Base-by-base conservation (phyloP, 2,113 vertebrate genomes). In the Oreochromis niloticus region DNA sequence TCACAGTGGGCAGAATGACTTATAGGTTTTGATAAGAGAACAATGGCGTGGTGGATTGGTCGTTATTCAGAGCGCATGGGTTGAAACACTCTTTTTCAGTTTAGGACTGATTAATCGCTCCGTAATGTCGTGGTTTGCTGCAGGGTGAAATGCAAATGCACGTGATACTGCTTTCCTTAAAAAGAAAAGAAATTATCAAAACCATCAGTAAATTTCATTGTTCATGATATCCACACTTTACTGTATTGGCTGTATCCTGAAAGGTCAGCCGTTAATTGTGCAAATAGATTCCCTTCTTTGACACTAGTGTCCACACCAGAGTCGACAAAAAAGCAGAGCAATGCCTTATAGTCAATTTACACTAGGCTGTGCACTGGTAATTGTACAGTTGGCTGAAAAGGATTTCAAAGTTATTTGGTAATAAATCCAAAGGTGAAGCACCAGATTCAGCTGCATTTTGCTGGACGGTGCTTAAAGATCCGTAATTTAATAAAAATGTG, bases 11-110 rank as follows among this genome's bases (percentile, higher is more conserved):
- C 80, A 88, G 83, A 94, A 94, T 94, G 94, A 95, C 91, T 91
- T 95, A 95, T 93, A 89, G 92, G 90, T 82, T 92, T 90, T 93
- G 94, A 93, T 96, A 94, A 94, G 92, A 94, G 83, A 94, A 95
- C 95, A 95, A 95, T 93, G 85, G 88, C 27, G 81, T 78, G 50
- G 52, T 91, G 89, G 71, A 94, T 87, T 87, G 90, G 88, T 90
- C 91, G 91, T 96, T 92, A 93, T 92, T 94, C 85, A 27, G 27
- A 63, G 81, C 9, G 71, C 55, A 80, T 80, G 83, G 92, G 87
- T 86, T 95, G 68, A 92, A 94, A 93, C 88, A 78, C 81, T 83
- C 85, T 75, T 50, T 83, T 91, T 10, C 52, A 80, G 68, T 75
- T 78, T 32, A 78, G 46, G 71, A 91, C 57, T 80, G 91, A 94